A percentile compares a stretch with the other conserved stretches of the same genome.
phyloP scores from a whole-genome alignment of 1,140 invertebrate species.

The Acarapis woodi region DNA sequence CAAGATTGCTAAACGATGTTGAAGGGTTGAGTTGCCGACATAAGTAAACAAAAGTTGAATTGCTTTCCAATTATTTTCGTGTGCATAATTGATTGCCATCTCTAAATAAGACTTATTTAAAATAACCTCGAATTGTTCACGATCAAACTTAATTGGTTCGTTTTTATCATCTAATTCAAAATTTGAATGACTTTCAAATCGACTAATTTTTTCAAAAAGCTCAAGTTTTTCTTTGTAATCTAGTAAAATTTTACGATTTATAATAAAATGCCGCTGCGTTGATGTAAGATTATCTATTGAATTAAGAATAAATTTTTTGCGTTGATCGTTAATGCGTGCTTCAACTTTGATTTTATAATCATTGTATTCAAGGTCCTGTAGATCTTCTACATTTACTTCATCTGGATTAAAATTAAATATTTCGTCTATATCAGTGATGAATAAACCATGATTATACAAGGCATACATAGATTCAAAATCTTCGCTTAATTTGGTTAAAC shows the following conservation, averaged over 20 bases:
- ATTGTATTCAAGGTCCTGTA: neutral
- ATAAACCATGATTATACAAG: conserved; percentile 38
- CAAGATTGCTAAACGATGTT: conserved; percentile 33
- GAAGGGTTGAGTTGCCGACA: conserved; percentile 28
- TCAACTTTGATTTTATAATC: neutral
- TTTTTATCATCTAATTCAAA: conserved; percentile 6
- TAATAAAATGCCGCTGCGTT: neutral
- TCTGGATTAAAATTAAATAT: neutral
- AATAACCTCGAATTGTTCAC: conserved; percentile 25
- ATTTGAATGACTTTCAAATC: conserved; percentile 32
- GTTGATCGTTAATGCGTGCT: neutral
- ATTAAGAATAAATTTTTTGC: neutral
- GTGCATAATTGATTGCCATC: conserved; percentile 30
- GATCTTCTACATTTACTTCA: neutral
- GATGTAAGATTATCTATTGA: neutral
- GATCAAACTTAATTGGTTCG: conserved; percentile 25
- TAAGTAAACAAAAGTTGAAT: conserved; percentile 37
- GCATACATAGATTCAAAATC: conserved; percentile 35
- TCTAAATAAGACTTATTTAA: conserved; percentile 24
- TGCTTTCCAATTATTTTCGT: conserved; percentile 23
- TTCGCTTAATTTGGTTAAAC: conserved; percentile 38
- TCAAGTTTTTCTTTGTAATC: conserved; percentile 22
- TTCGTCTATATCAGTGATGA: conserved; percentile 24
- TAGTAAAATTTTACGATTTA: too few species aligned
- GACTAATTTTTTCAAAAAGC: conserved; percentile 29